A percentile compares a stretch with the other conserved stretches of the same genome.
Conservation (phyloP, 2,113 vertebrate species). For the Podarcis muralis region DNA sequence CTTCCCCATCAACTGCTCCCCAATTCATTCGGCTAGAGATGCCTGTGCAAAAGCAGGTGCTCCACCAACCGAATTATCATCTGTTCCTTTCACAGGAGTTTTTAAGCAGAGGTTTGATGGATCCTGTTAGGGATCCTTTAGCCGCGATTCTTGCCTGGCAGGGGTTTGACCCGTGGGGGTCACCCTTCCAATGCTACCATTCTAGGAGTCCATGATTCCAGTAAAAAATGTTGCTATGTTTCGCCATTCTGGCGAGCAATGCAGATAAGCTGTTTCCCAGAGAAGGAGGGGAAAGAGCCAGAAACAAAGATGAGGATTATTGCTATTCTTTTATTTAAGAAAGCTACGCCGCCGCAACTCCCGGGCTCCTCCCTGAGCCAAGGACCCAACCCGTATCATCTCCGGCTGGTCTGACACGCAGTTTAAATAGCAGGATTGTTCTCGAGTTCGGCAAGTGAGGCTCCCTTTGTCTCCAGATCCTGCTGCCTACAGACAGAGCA, state of each 20-base stretch:
- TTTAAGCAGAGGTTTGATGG: too few species aligned
- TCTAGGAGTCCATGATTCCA: neutral
- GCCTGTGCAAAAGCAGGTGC: neutral
- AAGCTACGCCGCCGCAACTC: constrained; percentile 40
- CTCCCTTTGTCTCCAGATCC: neutral
- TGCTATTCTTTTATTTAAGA: neutral
- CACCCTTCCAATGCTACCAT: too few species aligned
- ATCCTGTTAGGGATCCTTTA: too few species aligned
- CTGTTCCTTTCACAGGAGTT: neutral
- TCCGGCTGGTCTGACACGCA: neutral
- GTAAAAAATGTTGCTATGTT: neutral
- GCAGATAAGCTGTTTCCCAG: constrained; percentile 23
- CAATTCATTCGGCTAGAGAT: too few species aligned
- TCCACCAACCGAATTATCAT: neutral
- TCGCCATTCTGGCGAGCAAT: constrained; percentile 9
- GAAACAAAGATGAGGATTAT: neutral
- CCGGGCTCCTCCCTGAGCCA: constrained; percentile 28
- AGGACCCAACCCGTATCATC: neutral
- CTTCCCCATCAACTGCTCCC: too few species aligned
- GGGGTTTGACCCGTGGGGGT: too few species aligned
- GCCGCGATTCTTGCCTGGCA: too few species aligned
- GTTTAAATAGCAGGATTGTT: constrained; percentile 26
- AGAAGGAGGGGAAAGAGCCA: neutral
- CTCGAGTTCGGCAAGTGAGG: neutral
- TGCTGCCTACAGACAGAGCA: neutral